Percentiles rank a stretch among this genome's conserved stretches.
phyloP scores from a whole-genome alignment of 2,113 vertebrate genomes.

The Tychaedon coryphoeus region DNA sequence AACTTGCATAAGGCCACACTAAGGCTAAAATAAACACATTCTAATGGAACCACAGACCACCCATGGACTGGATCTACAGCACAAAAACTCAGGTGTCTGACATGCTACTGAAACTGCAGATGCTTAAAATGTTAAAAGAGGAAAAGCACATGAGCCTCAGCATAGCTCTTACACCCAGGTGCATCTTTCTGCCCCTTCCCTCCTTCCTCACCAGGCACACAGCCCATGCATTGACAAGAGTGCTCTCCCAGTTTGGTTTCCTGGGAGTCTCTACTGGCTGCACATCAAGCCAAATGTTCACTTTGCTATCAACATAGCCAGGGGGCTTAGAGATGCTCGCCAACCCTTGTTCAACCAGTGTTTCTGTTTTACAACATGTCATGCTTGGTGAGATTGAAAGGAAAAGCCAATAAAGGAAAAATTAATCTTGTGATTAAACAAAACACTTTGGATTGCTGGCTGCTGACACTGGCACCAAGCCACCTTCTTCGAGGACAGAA shows the following conservation, averaged over 20 bases:
- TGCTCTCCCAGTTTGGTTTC: neutral
- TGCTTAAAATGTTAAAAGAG: neutral
- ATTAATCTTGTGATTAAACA: conserved; percentile 56
- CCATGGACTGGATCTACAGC: neutral
- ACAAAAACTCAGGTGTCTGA: neutral
- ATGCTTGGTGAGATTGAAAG: conserved; percentile 39
- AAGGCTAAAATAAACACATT: neutral
- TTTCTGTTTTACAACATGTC: conserved; percentile 54
- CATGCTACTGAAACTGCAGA: neutral
- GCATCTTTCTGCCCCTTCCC: neutral
- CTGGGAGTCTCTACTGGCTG: conserved; percentile 39
- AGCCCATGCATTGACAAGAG: neutral
- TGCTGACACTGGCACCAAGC: conserved; percentile 28
- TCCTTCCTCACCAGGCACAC: neutral
- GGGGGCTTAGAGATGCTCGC: conserved; percentile 15
- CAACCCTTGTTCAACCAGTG: conserved; percentile 45
- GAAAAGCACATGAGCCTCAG: neutral
- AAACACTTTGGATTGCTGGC: conserved; percentile 23
- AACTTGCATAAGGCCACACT: neutral
- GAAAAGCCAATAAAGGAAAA: conserved; percentile 57
- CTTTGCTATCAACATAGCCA: conserved; percentile 43
- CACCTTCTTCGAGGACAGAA: neutral
- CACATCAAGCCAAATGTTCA: conserved; percentile 51
- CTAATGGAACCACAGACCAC: neutral
- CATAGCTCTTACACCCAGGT: neutral